A percentile compares a stretch with the other conserved stretches of the same genome.
These are phyloP conservation scores for Polia nebulosa DNA, from an alignment of 2,888 invertebrate species.

Conservation along the genomic window DNA sequence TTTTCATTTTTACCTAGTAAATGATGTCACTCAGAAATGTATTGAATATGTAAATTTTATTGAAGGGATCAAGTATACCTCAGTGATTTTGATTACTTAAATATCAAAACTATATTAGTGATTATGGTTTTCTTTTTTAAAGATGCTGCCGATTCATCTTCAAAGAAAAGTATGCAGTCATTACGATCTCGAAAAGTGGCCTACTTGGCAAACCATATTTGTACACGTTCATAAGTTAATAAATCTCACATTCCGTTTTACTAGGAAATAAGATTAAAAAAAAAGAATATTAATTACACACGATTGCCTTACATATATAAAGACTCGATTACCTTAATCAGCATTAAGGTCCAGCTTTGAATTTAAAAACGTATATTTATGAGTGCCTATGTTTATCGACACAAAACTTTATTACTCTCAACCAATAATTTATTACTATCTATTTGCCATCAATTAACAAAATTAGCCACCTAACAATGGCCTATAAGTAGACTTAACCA, in stretches of 20 bases:
- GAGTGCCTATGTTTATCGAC: neutral
- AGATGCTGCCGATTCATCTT: neutral
- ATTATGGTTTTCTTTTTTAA: neutral
- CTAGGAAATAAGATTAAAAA: neutral
- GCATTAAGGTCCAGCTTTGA: no score
- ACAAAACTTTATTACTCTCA: neutral
- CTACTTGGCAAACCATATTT: no score
- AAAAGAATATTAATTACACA: neutral
- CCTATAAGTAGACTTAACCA: constrained; percentile 33
- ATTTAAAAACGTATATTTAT: neutral
- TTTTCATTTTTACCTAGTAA: constrained; percentile 49
- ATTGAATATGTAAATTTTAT: constrained; percentile 35
- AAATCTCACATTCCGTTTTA: neutral
- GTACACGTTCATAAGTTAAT: neutral
- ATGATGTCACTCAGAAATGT: constrained; percentile 34
- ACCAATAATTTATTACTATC: neutral
- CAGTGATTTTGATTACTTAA: constrained; percentile 4
- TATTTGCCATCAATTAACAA: constrained; percentile 23
- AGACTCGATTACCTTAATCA: neutral
- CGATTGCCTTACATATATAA: neutral
- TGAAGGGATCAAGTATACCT: neutral
- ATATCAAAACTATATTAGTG: neutral
- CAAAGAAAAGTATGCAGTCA: neutral
- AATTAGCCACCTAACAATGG: constrained; percentile 13
- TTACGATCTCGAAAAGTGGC: neutral